Evolutionary conservation across 2,888 invertebrate species (phyloP), one percentile per base, ranked within the genome.

Genomic region (Meliscaeva auricollis): DNA sequence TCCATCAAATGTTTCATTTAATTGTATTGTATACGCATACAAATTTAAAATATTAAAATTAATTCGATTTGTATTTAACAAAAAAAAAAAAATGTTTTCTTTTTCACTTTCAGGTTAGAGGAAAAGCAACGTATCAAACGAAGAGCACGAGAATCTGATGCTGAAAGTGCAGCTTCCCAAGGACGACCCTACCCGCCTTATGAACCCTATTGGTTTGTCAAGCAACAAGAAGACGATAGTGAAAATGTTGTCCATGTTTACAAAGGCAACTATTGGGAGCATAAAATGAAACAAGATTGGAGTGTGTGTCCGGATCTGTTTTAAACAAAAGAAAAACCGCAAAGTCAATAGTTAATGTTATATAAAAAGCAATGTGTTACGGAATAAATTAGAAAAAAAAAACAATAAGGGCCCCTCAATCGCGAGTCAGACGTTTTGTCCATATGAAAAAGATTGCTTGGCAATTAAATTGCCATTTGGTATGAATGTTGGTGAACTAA

Each of bases 81-180:
- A n/a, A n/a, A n/a, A n/a, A n/a, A n/a, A n/a, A n/a, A n/a, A 38
- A 9, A 11, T 38, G 35, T 38, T 38, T 38, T 38, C 9, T 32
- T 20, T 1, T 75, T 32, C 46, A 13, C 26, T 76, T 74, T n/a
- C 88, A 93, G 95, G 0, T 94, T 99, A 30, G 99, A 99, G 92
- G 99, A 99, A 92, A 99, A 99, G 92, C 99, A 99, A 93, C 94
- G 99, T 87, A 93, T 94, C 7, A 95, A 94, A 87, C 93, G 99
- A 68, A 94, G 97, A 87, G 92, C 94, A 89, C 94, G 96, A 22
- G 99, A 99, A 92, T 93, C 95, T 2, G 96, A 95, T 87, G 96
- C 96, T 0, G 98, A 98, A 92, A 90, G 92, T 85, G 95, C 95
- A 41, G 93, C 94, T 17, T 93, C 94, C 87, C 94, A 94, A 91